These are phyloP conservation scores for Eueides isabella DNA, from an alignment of 1,140 invertebrate species.

Conservation along the genomic window DNA sequence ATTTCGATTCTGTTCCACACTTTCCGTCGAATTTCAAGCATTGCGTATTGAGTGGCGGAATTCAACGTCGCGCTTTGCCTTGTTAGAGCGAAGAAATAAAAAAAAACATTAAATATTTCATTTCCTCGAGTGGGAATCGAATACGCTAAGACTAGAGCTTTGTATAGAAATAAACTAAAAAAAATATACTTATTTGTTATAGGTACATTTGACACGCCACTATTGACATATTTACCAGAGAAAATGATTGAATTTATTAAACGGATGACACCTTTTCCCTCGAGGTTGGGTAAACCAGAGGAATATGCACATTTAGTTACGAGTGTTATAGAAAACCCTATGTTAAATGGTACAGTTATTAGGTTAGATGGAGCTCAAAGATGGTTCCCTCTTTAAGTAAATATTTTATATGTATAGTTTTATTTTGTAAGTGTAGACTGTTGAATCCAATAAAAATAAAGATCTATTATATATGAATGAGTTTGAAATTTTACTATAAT, in stretches of 20 bases:
- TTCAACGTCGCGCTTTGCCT: background rate
- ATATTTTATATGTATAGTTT: constrained; percentile 30
- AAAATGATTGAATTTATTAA: constrained; percentile 92
- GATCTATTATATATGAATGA: background rate
- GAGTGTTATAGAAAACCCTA: constrained; percentile 93
- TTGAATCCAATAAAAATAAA: constrained; percentile 23
- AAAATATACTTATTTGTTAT: constrained; percentile 43
- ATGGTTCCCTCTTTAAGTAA: constrained; percentile 81
- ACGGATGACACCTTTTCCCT: constrained; percentile 93
- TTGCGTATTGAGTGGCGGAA: background rate
- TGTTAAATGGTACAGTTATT: constrained; percentile 97
- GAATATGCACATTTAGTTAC: constrained; percentile 96
- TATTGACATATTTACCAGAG: constrained; percentile 90
- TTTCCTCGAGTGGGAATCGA: too few relatives aligned
- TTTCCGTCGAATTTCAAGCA: background rate
- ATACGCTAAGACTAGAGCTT: too few relatives aligned
- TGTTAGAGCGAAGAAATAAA: background rate
- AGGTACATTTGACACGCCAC: constrained; percentile 96
- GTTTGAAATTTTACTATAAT: background rate
- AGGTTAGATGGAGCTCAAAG: constrained; percentile 95
- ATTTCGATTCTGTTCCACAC: too few relatives aligned
- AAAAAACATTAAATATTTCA: too few relatives aligned
- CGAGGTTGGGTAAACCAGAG: constrained; percentile 92
- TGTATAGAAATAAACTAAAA: too few relatives aligned
- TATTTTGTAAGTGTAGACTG: constrained; percentile 49